Evolutionary conservation across 2,797 vertebrate genomes (phyloP), one percentile per base, ranked within the genome.

Genomic region (Oreochromis mossambicus): DNA sequence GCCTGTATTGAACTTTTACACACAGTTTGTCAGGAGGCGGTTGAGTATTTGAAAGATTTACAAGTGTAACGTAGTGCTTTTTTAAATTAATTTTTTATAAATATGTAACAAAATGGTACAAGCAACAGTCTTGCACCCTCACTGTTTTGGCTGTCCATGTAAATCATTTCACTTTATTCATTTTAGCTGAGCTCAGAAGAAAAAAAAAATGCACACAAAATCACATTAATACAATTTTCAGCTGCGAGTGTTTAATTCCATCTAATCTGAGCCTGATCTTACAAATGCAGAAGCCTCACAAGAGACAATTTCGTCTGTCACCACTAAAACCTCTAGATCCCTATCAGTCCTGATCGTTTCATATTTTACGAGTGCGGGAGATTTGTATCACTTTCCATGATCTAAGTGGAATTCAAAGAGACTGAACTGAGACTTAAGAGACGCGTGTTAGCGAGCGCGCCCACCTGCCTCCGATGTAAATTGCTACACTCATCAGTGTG

Each of bases 321-420:
- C 94, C 90, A 87, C 92, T 91, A 94, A 73, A 93, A 92, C 94
- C 94, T 94, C 90, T 81, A 94, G 93, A 96, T 96, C 89, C 81
- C 84, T 94, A 95, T 96, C 95, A 89, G 83, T 83, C 68, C 82
- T 83, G 91, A 94, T 93, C 88, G 78, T 94, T 95, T 94, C 89
- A 93, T 93, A 92, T 95, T 92, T 75, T 89, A 84, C 85, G 82
- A 93, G 94, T 91, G 93, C 63, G 83, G 76, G 29, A 92, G 94
- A 95, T 96, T 89, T 88, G 86, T 94, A 95, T 96, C 89, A 73
- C 91, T 91, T 94, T 88, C 93, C 81, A 86, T 95, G 87, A 95
- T 96, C 92, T 94, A 88, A 88, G 91, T 89, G 77, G 88, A 89
- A 94, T 93, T 95, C 93, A 92, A 94, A 95, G 87, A 86, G 85